Evolutionary conservation across 2,888 invertebrate species (phyloP).

Genomic region (Drosophila birchii): DNA sequence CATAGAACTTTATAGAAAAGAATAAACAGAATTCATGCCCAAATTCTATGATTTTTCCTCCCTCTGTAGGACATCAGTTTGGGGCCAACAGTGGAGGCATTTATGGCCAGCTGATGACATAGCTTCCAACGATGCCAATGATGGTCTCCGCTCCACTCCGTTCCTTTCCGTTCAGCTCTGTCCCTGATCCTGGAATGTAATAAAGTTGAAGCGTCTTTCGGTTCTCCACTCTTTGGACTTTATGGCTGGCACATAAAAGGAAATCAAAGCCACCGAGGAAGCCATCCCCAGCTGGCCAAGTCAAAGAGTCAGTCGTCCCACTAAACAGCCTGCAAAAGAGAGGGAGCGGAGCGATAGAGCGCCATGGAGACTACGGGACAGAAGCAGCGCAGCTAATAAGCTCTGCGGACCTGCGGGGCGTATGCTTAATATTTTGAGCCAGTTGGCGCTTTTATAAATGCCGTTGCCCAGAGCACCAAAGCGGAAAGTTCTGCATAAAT

Average conservation of each 20-base stretch:
- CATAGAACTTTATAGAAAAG: too few species aligned
- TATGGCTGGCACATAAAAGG: constrained; percentile 73
- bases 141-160: constrained; percentile 1
- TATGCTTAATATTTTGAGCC: constrained; percentile 67
- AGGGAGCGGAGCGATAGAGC: constrained; percentile 7
- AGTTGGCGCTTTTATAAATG: constrained; percentile 67
- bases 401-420: constrained; percentile 42
- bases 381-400: constrained; percentile 57
- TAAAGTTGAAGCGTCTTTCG: constrained; percentile 58
- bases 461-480: constrained; percentile 57
- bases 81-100: constrained; percentile 29
- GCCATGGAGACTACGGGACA: constrained; percentile 16
- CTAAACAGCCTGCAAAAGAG: constrained; percentile 20
- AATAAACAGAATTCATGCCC: background rate
- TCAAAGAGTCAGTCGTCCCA: constrained; percentile 57
- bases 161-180: constrained; percentile 9
- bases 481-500: constrained; percentile 74
- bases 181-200: constrained; percentile 60
- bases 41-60: background rate
- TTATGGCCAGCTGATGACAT: constrained; percentile 69
- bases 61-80: constrained; percentile 5
- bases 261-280: constrained; percentile 61
- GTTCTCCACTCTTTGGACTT: constrained; percentile 44
- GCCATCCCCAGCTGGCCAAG: constrained; percentile 38
- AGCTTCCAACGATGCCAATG: constrained; percentile 41